phyloP scores from a whole-genome alignment of 2,113 vertebrate genomes.

The Indicator maculatus region DNA sequence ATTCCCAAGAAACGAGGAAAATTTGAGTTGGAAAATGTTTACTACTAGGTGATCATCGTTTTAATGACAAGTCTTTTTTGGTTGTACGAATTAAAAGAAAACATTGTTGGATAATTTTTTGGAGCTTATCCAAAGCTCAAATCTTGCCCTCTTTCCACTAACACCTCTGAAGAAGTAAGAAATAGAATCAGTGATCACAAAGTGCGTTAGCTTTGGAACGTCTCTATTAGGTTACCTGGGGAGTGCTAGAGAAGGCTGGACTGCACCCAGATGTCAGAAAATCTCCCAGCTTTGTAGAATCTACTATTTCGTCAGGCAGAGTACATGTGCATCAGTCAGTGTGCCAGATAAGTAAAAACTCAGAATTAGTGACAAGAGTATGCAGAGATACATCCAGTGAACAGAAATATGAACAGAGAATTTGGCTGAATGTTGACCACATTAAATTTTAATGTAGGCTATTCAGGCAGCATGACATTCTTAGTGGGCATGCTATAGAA shows the following conservation, averaged over 20 bases:
- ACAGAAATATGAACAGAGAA: not conserved
- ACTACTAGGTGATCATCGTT: not conserved
- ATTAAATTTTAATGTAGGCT: not conserved
- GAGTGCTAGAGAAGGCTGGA: not conserved
- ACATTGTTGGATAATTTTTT: not conserved
- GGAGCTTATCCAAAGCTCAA: not conserved
- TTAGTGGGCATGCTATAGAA: not conserved
- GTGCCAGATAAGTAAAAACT: not conserved
- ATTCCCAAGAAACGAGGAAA: not conserved
- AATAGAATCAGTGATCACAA: not conserved
- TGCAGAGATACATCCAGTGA: not conserved
- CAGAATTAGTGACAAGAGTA: not conserved
- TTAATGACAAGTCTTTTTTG: not conserved
- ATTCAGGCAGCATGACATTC: not conserved
- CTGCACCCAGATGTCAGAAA: not conserved
- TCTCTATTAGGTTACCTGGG: not conserved
- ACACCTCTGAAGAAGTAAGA: not conserved
- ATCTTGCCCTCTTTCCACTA: not conserved
- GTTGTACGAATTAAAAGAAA: not conserved
- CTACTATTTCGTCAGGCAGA: not conserved
- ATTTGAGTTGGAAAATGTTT: not conserved
- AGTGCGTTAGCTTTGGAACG: not conserved
- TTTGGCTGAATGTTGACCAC: rapidly evolving
- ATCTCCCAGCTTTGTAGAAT: not conserved
- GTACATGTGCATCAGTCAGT: not conserved